phyloP scores from a whole-genome alignment of 2,888 invertebrate genomes.

The Drosophila melanosoma region DNA sequence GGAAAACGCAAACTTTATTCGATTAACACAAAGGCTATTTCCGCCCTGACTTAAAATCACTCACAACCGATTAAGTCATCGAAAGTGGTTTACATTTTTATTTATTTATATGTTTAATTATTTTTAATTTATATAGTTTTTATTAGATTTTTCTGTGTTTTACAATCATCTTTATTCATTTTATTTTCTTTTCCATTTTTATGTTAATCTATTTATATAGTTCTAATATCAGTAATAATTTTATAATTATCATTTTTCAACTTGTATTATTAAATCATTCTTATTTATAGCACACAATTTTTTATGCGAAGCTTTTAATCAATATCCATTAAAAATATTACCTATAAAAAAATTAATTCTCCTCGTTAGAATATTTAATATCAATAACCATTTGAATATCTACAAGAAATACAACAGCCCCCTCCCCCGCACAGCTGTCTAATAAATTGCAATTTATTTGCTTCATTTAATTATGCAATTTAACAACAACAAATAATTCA shows the following conservation, averaged over 20 bases:
- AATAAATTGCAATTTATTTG: constrained; percentile 68
- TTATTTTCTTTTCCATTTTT: not conserved
- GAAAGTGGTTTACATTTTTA: too few species aligned
- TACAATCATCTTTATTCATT: not conserved
- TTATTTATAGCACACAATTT: not conserved
- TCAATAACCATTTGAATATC: not conserved
- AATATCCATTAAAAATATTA: not conserved
- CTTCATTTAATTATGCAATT: constrained; percentile 58
- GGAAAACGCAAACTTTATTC: not conserved
- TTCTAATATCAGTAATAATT: too few species aligned
- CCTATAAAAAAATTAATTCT: not conserved
- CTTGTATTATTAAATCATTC: not conserved
- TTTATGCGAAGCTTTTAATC: not conserved
- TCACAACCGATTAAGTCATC: not conserved
- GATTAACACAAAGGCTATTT: not conserved
- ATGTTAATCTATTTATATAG: too few species aligned
- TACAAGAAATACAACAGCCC: not conserved
- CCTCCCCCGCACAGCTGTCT: constrained; percentile 25
- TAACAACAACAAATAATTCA: constrained; percentile 5
- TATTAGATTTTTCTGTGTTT: too few species aligned
- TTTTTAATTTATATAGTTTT: too few species aligned
- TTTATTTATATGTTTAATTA: too few species aligned
- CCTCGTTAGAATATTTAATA: not conserved
- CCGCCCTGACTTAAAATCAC: not conserved
- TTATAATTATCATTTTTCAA: not conserved